phyloP scores from a whole-genome alignment of 2,888 invertebrate species.

The Trissonchulus sp. region DNA sequence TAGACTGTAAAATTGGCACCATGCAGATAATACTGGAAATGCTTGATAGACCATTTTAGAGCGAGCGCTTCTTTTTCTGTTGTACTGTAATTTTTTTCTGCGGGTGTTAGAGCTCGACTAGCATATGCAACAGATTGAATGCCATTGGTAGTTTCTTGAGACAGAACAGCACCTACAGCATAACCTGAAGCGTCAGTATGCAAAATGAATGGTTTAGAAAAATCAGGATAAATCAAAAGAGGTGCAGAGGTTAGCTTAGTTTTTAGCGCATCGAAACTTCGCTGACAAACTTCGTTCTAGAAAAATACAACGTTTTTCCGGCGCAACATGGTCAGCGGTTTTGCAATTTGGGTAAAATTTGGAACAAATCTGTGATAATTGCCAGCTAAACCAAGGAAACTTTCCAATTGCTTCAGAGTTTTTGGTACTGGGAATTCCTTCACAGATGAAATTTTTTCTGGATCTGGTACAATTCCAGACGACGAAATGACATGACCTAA shows the following conservation, averaged over 20 bases:
- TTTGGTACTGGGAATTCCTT: neutral
- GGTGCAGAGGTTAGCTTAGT: neutral
- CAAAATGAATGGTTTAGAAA: slow-evolving; percentile 12
- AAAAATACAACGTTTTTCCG: slow-evolving; percentile 6
- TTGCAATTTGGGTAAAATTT: neutral
- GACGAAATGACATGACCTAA: neutral
- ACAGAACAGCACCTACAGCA: neutral
- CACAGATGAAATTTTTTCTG: slow-evolving; percentile 3
- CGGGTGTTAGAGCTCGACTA: neutral
- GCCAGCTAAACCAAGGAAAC: slow-evolving; percentile 20
- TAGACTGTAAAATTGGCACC: neutral
- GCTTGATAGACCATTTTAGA: neutral
- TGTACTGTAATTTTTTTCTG: neutral
- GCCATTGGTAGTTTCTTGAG: neutral
- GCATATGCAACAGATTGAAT: neutral
- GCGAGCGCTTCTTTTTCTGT: neutral
- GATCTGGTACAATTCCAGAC: neutral
- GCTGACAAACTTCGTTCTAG: slow-evolving; percentile 17
- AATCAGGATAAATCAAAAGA: slow-evolving; percentile 15
- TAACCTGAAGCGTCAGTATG: neutral
- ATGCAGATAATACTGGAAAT: neutral
- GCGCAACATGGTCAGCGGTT: neutral
- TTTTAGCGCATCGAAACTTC: slow-evolving; percentile 16
- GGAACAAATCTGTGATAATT: neutral
- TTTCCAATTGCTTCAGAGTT: neutral